Evolutionary conservation across 1,140 invertebrate species (phyloP).

Genomic region (Drosophila tsacasi): DNA sequence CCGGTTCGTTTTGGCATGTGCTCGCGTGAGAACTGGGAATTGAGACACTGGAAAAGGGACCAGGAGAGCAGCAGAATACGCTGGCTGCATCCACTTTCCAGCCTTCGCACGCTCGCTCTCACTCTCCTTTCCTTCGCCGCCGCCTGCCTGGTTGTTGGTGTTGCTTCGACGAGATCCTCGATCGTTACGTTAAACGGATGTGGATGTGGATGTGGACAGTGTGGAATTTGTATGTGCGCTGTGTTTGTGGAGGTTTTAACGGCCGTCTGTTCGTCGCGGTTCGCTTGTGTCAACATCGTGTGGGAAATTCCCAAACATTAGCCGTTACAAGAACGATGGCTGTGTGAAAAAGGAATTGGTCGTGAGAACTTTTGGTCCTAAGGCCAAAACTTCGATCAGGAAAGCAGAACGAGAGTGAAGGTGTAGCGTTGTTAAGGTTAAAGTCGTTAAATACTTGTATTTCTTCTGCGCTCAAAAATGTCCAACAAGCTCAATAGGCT

Average conservation of each 20-base stretch:
- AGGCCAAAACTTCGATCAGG: conserved; percentile 38
- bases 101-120: neutral
- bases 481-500: neutral
- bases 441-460: neutral
- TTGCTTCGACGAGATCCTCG: conserved; percentile 35
- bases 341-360: conserved; percentile 15
- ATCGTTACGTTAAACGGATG: conserved; percentile 61
- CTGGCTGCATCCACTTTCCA: conserved; percentile 34
- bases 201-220: conserved; percentile 29
- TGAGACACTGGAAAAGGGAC: conserved; percentile 37
- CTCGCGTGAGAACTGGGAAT: conserved; percentile 62
- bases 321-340: conserved; percentile 55
- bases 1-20: conserved; percentile 39
- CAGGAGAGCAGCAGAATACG: conserved; percentile 51
- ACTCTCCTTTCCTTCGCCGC: neutral
- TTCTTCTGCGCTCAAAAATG: neutral
- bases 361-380: conserved; percentile 69
- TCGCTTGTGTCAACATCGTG: conserved; percentile 53
- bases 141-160: conserved; percentile 1
- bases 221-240: conserved; percentile 21
- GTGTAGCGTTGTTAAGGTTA: conserved; percentile 7
- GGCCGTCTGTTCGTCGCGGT: conserved; percentile 36
- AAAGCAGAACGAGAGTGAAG: conserved; percentile 45
- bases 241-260: conserved; percentile 36
- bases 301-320: conserved; percentile 58